Conservation (phyloP, 2,797 vertebrate genomes). For the Halcyon chelicuti region DNA sequence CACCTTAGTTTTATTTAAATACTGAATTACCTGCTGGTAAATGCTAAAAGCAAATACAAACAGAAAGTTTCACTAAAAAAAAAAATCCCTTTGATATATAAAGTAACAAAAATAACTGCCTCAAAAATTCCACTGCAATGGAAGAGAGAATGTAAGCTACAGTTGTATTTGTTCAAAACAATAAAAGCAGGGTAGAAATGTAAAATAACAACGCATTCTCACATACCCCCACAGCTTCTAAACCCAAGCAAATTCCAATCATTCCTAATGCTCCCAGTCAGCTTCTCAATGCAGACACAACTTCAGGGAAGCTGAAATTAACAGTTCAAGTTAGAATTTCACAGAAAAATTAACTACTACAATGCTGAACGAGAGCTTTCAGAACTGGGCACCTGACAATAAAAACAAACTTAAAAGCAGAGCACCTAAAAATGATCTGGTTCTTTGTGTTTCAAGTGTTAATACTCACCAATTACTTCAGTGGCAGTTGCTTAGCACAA, state of each 20-base stretch:
- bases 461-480: not conserved
- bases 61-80: not conserved
- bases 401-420: not conserved
- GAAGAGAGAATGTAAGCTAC: slow-evolving; percentile 55
- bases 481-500: not conserved
- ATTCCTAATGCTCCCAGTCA: slow-evolving; percentile 59
- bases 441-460: not conserved
- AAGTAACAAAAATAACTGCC: slow-evolving; percentile 62
- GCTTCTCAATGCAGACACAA: slow-evolving; percentile 37
- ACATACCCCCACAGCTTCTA: slow-evolving; percentile 2
- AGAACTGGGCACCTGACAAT: not conserved
- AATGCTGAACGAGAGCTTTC: not conserved
- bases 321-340: slow-evolving; percentile 61
- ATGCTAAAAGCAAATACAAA: slow-evolving; percentile 35
- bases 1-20: not conserved
- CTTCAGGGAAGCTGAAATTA: slow-evolving; percentile 60
- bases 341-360: slow-evolving; percentile 27
- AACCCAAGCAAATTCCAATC: slow-evolving; percentile 60
- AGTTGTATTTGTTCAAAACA: slow-evolving; percentile 37
- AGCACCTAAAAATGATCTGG: not conserved
- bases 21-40: slow-evolving; percentile 12
- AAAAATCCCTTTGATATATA: slow-evolving; percentile 10
- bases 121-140: slow-evolving; percentile 46
- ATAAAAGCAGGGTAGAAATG: slow-evolving; percentile 23
- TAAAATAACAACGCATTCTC: slow-evolving; percentile 40